Percentiles rank a stretch among this genome's conserved stretches.
These are phyloP conservation scores for Apostichopus leukothele DNA, from an alignment of 53 echinoderm and acorn worm genomes.

Conservation along the genomic window DNA sequence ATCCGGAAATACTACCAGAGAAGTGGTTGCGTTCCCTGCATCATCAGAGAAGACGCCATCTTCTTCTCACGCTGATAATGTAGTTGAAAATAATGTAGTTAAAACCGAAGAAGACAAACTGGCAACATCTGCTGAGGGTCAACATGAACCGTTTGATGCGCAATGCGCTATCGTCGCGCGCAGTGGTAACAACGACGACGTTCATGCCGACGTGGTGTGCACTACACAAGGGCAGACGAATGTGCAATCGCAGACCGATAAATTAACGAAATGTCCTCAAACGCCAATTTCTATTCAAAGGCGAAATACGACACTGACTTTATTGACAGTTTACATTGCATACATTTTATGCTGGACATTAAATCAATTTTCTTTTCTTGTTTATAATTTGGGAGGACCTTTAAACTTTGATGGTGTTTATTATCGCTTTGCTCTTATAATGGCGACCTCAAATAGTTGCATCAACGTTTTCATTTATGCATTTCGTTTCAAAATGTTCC, in stretches of 20 bases:
- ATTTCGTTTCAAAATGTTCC: conserved; percentile 72
- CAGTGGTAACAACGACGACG: not conserved
- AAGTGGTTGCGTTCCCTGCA: not conserved
- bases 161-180: not conserved
- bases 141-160: not conserved
- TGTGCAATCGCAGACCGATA: not conserved
- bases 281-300: conserved; percentile 44
- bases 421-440: conserved; percentile 76
- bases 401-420: conserved; percentile 77
- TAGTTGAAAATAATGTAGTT: not conserved
- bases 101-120: not conserved
- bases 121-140: not conserved
- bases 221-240: no score
- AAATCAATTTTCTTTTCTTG: conserved; percentile 78
- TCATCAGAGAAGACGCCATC: conserved; percentile 22
- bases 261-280: not conserved
- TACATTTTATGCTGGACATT: conserved; percentile 86
- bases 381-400: conserved; percentile 77
- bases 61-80: not conserved
- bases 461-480: conserved; percentile 81
- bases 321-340: conserved; percentile 71
- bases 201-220: not conserved
- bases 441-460: conserved; percentile 74
- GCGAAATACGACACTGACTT: conserved; percentile 66
- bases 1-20: conserved; percentile 20